phyloP scores from a whole-genome alignment of 2,888 invertebrate species.

The Cataglyphis altisquamis region DNA sequence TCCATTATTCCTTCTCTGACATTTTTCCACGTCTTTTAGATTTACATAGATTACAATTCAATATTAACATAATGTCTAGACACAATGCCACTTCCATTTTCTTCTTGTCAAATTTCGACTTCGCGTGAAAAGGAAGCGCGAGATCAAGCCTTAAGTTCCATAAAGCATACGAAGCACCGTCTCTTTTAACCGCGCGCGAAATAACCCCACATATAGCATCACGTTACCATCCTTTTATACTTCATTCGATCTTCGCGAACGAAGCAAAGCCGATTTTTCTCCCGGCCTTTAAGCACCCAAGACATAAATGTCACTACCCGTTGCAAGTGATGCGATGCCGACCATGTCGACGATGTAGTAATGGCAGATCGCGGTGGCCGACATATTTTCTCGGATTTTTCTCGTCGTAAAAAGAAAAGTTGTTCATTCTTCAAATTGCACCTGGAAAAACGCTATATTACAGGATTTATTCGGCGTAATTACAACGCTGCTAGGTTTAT shows the following conservation, averaged over 20 bases:
- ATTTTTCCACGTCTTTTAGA: neutral
- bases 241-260: neutral
- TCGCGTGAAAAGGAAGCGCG: neutral
- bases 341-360: constrained; percentile 13
- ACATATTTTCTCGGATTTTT: constrained; percentile 31
- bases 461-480: constrained; percentile 4
- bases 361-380: neutral
- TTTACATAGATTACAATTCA: neutral
- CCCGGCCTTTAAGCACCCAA: constrained; percentile 17
- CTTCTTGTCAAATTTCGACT: neutral
- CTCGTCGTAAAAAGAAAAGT: neutral
- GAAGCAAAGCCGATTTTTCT: constrained; percentile 14
- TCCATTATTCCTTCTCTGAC: neutral
- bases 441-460: constrained; percentile 12
- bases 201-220: neutral
- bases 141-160: neutral
- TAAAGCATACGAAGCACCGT: constrained; percentile 27
- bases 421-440: neutral
- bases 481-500: constrained; percentile 16
- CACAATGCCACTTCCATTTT: neutral
- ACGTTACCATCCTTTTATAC: constrained; percentile 4
- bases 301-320: constrained; percentile 37
- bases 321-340: constrained; percentile 26
- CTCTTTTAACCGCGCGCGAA: constrained; percentile 9
- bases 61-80: neutral